Evolutionary conservation across 2,888 invertebrate species (phyloP).

Genomic region (Ptilodon capucinus): DNA sequence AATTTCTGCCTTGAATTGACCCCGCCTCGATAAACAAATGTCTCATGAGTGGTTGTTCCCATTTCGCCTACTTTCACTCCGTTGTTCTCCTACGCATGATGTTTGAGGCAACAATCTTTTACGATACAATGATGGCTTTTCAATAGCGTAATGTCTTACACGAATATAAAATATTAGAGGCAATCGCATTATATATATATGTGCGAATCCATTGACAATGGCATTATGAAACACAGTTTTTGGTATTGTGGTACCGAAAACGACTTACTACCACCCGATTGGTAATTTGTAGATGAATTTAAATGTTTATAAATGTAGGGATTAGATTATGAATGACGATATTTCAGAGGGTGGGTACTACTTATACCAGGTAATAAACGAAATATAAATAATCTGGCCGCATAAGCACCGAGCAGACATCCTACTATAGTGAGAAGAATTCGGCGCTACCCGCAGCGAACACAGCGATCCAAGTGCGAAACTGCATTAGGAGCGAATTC

Average conservation of each 20-base stretch:
- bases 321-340: too few relatives aligned
- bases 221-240: too few relatives aligned
- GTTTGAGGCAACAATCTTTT: conserved; percentile 7
- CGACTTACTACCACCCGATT: too few relatives aligned
- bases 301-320: too few relatives aligned
- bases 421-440: background rate
- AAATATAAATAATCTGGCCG: background rate
- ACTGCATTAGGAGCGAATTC: conserved; percentile 1
- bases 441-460: background rate
- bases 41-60: too few relatives aligned
- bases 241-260: too few relatives aligned
- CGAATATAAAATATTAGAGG: conserved; percentile 5
- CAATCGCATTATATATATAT: conserved; percentile 14
- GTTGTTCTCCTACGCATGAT: conserved; percentile 1
- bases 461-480: background rate
- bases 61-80: too few relatives aligned
- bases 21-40: too few relatives aligned
- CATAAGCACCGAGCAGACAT: background rate
- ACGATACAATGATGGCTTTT: background rate
- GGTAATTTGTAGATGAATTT: too few relatives aligned
- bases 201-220: too few relatives aligned
- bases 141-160: conserved; percentile 3
- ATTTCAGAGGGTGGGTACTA: too few relatives aligned
- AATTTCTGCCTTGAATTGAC: too few relatives aligned
- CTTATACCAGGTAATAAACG: background rate